Evolutionary conservation across 2,888 invertebrate genomes (phyloP), one percentile per base, ranked within the genome.

Genomic region (Apamea epomidion): DNA sequence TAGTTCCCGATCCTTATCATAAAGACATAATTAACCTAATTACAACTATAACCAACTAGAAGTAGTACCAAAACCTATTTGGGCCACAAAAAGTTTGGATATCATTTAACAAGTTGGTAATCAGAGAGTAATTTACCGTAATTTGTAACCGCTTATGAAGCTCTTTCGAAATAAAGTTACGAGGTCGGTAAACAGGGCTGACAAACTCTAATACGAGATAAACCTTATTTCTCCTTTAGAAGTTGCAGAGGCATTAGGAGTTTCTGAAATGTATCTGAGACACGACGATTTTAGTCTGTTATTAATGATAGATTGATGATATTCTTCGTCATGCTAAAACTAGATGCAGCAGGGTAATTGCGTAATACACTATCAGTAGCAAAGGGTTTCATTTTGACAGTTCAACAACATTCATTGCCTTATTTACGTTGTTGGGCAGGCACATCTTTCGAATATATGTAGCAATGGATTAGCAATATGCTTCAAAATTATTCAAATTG

Each of bases 91-190:
- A 86, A 86, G 74, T 83, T 86, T 48, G 29, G 58, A 76, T 74
- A 75, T 75, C 60, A 74, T 76, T 70, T 72, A 74, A 76, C 71
- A 78, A 85, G 68, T 83, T 48, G 65, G 51, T 60, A 79, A 74
- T 83, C 45, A 58, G 71, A 86, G 51, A 72, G 67, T 79, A 79
- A 76, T 68, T 74, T 82, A 86, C 48, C 45, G 74, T 76, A 82
- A 83, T 74, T 86, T 74, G 78, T 78, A 83, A 86, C 74, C 74
- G 76, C 79, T 86, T 86, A 72, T 62, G 37, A 69, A 85, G 83
- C 71, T 74, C 78, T 83, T 83, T 75, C 51, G 37, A 51, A 71
- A 79, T 83, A 86, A 86, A 86, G 60, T 74, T 65, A 71, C 83
- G 71, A 76, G 42, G 58, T n/a, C 14, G 58, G 65, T 48, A 54